These are phyloP conservation scores for Cyprinella venusta DNA, from an alignment of 2,797 vertebrate genomes.

Conservation along the genomic window DNA sequence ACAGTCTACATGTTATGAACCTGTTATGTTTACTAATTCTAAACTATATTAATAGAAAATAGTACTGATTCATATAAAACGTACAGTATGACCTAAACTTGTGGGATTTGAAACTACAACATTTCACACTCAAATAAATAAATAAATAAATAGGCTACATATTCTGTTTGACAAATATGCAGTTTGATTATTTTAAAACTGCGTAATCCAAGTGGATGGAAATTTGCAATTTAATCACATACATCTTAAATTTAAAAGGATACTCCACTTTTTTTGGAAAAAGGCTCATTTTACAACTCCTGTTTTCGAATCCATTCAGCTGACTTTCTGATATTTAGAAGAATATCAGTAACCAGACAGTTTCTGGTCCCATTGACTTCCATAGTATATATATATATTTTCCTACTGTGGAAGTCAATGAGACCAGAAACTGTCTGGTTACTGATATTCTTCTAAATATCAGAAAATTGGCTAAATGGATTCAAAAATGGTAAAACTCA, in stretches of 20 bases:
- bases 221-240: not conserved
- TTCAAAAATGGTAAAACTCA: too few relatives aligned
- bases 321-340: too few relatives aligned
- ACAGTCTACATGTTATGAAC: not conserved
- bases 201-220: not conserved
- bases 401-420: too few relatives aligned
- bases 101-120: not conserved
- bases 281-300: too few relatives aligned
- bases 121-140: not conserved
- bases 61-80: not conserved
- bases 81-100: not conserved
- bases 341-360: too few relatives aligned
- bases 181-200: conserved; percentile 2
- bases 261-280: too few relatives aligned
- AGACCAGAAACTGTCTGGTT: too few relatives aligned
- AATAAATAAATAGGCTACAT: not conserved
- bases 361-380: too few relatives aligned
- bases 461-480: too few relatives aligned
- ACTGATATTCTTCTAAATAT: too few relatives aligned
- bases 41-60: not conserved
- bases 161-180: not conserved
- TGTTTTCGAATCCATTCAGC: too few relatives aligned
- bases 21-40: not conserved
- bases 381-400: too few relatives aligned
- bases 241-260: not conserved